Conservation (phyloP, 2,113 vertebrate species). For the Glareola pratincola region DNA sequence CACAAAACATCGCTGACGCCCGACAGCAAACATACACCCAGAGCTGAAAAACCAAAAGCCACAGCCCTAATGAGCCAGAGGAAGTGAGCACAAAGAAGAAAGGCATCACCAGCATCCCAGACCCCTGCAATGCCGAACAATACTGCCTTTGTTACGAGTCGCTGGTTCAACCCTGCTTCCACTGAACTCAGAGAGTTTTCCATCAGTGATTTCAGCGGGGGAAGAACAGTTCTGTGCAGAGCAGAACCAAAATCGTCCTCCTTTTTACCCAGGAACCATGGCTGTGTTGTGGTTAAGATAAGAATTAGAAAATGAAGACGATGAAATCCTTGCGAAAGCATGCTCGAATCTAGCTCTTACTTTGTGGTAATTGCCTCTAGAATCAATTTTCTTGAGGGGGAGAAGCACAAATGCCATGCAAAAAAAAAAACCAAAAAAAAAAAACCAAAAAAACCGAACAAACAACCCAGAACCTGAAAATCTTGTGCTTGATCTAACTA, state of each 20-base stretch:
- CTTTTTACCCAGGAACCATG: not conserved
- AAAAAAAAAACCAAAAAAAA: not conserved
- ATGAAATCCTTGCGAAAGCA: not conserved
- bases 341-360: not conserved
- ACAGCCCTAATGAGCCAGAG: constrained; percentile 4
- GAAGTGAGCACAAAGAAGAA: constrained; percentile 31
- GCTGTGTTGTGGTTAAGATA: not conserved
- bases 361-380: not conserved
- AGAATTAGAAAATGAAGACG: not conserved
- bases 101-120: constrained; percentile 15
- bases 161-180: not conserved
- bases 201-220: not conserved
- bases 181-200: not conserved
- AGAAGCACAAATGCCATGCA: not conserved
- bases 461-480: not conserved
- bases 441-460: no score
- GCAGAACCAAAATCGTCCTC: not conserved
- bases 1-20: not conserved
- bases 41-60: constrained; percentile 21
- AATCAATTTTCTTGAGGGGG: not conserved
- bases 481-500: not conserved
- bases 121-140: not conserved
- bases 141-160: not conserved
- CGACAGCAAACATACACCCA: not conserved
- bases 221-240: not conserved